Evolutionary conservation across 2,797 vertebrate species (phyloP), one percentile per base, ranked within the genome.

Genomic region (Oreochromis grahami): DNA sequence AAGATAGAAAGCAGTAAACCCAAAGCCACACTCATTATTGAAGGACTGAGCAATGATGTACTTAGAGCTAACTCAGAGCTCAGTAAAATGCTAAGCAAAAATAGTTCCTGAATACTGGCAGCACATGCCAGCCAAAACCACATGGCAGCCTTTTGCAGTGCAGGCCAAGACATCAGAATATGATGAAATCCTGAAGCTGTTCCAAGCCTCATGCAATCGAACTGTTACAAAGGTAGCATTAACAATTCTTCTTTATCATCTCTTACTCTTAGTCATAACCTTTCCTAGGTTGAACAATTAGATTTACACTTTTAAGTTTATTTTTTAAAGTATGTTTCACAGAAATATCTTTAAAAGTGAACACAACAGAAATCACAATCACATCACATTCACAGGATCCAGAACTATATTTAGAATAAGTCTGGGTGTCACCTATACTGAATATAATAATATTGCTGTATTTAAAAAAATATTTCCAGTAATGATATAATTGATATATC

Each of bases 21-120:
- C 9, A 12, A 38, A 8, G 87, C 91, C 36, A 36, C 36, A 10
- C 36, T 98, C 58, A 83, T 34, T 32, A 92, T 98, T 13, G 91
- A 88, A n/a, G 98, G 98, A 36, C 81, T 97, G 32, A 92, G 70
- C 86, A 95, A 83, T 43, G 97, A 98, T 11, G 96, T 98, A 38
- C 79, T 93, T 0, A n/a, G 56, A 1, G 96, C 96, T 79, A 86
- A 8, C 86, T 19, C 55, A 1, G 81, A 94, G 78, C 93, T 98
- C 87, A 91, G 96, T 13, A 17, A 60, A 1, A 96, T 98, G 92
- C 34, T 98, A 51, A 93, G 86, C 70, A 95, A 10, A 10, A 10
- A 2, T 9, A 38, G 13, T 96, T 4, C 98, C 98, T 48, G 10
- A 6, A 0, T 6, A 92, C 4, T 99, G 98, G 98, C 92, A 91